phyloP scores from a whole-genome alignment of 2,113 vertebrate genomes.

The Anolis sagrei region DNA sequence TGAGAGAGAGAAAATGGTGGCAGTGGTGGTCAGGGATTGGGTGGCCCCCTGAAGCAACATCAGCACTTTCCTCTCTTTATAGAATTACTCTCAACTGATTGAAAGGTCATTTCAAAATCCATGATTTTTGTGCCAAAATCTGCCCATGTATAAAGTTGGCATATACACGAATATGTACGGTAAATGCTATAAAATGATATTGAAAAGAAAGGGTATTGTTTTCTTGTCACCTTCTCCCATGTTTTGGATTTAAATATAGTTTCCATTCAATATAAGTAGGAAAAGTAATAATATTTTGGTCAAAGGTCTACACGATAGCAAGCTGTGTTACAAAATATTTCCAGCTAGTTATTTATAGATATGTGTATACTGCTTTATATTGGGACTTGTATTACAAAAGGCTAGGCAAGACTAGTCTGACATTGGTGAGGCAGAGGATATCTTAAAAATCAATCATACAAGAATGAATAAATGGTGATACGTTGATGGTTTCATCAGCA shows the following conservation, averaged over 20 bases:
- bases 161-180: too few species aligned
- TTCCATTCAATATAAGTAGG: not conserved
- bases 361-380: slow-evolving; percentile 30
- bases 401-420: slow-evolving; percentile 12
- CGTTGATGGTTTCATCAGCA: slow-evolving; percentile 9
- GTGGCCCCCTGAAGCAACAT: too few species aligned
- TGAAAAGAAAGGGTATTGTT: too few species aligned
- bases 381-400: slow-evolving; percentile 35
- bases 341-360: not conserved
- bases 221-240: too few species aligned
- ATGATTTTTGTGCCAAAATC: too few species aligned
- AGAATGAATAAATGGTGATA: slow-evolving; percentile 27
- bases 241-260: not conserved
- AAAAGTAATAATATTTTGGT: slow-evolving; percentile 47
- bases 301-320: slow-evolving; percentile 20
- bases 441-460: slow-evolving; percentile 40
- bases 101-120: too few species aligned
- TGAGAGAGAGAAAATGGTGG: too few species aligned
- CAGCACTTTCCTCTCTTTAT: too few species aligned
- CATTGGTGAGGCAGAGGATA: slow-evolving; percentile 18
- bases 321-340: slow-evolving; percentile 33
- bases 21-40: too few species aligned
- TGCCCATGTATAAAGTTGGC: too few species aligned
- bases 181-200: too few species aligned
- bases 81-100: too few species aligned